Percentiles rank a stretch among this genome's conserved stretches.
phyloP scores from a whole-genome alignment of 2,888 invertebrate genomes.

The Rhorus exstirpatorius region DNA sequence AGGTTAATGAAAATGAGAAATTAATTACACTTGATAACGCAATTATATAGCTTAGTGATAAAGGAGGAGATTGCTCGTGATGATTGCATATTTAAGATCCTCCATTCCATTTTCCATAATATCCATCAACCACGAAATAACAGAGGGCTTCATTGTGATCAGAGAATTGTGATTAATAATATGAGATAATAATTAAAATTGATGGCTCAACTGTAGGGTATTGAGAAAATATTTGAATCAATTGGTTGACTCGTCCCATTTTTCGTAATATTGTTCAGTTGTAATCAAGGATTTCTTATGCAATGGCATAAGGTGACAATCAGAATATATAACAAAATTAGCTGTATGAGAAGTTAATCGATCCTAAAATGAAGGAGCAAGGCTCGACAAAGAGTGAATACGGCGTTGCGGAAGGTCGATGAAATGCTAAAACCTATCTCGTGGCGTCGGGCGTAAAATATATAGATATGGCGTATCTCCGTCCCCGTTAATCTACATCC shows the following conservation, averaged over 20 bases:
- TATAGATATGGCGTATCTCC: conserved; percentile 35
- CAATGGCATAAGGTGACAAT: background rate
- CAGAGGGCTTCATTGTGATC: background rate
- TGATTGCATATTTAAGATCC: background rate
- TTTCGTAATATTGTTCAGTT: background rate
- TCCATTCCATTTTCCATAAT: background rate
- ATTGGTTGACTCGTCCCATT: background rate
- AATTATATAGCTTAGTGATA: conserved; percentile 34
- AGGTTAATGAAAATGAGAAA: conserved; percentile 40
- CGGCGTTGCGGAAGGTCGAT: background rate
- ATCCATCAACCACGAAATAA: background rate
- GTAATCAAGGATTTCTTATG: background rate
- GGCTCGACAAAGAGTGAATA: conserved; percentile 5
- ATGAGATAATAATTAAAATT: background rate
- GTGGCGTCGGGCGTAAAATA: conserved; percentile 44
- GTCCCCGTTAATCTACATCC: conserved; percentile 61
- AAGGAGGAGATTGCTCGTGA: background rate
- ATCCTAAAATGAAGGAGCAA: conserved; percentile 5
- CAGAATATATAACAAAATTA: background rate
- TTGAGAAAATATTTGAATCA: background rate
- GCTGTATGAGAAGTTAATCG: background rate
- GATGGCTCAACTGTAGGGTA: no score
- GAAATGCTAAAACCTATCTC: conserved; percentile 13
- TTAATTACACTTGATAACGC: conserved; percentile 40
- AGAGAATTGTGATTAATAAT: background rate